A percentile compares a stretch with the other conserved stretches of the same genome.
Evolutionary conservation across 2,888 invertebrate genomes (phyloP).

Genomic region (Phortica magna): DNA sequence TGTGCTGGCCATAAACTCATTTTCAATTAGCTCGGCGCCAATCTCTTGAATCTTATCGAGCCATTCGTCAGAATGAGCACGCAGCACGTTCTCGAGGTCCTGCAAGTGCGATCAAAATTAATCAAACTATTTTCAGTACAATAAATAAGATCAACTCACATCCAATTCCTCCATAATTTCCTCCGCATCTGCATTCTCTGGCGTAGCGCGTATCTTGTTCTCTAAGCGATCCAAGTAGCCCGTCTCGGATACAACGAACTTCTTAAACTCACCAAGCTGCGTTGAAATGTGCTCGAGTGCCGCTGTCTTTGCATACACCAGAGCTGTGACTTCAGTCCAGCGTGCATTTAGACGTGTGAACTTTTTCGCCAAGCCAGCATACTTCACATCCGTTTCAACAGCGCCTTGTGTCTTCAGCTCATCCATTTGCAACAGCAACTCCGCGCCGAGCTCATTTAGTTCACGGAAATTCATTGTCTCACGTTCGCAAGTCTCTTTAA

Average conservation of each 20-base stretch:
- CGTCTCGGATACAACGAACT: conserved; percentile 84
- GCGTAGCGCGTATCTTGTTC: conserved; percentile 85
- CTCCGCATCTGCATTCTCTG: conserved; percentile 89
- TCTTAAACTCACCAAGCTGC: conserved; percentile 88
- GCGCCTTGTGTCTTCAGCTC: conserved; percentile 67
- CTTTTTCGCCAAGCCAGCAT: conserved; percentile 82
- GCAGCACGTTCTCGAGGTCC: conserved; percentile 86
- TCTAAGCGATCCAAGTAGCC: conserved; percentile 90
- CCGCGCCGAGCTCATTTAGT: conserved; percentile 85
- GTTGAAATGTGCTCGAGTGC: conserved; percentile 86
- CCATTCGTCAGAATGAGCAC: conserved; percentile 84
- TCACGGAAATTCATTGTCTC: conserved; percentile 83
- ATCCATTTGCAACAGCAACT: conserved; percentile 82
- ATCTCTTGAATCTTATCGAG: conserved; percentile 87
- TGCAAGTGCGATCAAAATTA: conserved; percentile 70
- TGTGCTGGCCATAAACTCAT: conserved; percentile 85
- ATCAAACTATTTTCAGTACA: neutral
- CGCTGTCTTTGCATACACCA: conserved; percentile 84
- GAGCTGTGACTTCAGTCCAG: conserved; percentile 85
- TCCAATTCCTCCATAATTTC: conserved; percentile 94
- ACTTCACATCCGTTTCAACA: conserved; percentile 74
- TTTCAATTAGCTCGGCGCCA: conserved; percentile 85
- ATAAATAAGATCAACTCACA: conserved; percentile 79
- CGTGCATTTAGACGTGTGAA: conserved; percentile 85
- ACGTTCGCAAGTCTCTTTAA: conserved; percentile 86